Evolutionary conservation across 2,797 vertebrate genomes (phyloP).

Genomic region (Anabas testudineus): DNA sequence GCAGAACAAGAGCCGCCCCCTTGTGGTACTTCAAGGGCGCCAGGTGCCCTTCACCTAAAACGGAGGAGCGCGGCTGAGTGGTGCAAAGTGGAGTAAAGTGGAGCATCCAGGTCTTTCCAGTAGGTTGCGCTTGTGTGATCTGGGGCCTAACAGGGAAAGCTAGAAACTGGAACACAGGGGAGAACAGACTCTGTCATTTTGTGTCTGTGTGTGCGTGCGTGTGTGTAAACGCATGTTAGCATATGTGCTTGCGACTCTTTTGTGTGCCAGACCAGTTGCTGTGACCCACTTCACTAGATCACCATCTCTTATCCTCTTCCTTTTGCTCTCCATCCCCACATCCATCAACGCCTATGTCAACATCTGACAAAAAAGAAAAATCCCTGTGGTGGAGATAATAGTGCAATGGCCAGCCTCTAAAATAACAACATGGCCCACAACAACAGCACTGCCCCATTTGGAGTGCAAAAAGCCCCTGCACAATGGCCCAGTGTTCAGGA

Average conservation of each 20-base stretch:
- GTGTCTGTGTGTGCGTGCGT: conserved; percentile 34
- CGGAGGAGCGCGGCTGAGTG: conserved; percentile 21
- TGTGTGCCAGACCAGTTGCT: conserved; percentile 50
- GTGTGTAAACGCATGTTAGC: conserved; percentile 53
- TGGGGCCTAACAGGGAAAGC: conserved; percentile 67
- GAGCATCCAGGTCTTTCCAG: conserved; percentile 52
- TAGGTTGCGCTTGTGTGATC: conserved; percentile 60
- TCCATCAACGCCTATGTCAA: conserved; percentile 58
- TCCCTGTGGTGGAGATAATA: conserved; percentile 65
- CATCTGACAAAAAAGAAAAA: conserved; percentile 55
- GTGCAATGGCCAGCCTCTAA: conserved; percentile 71
- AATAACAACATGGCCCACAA: conserved; percentile 79
- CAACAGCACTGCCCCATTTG: conserved; percentile 75
- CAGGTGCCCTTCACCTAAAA: conserved; percentile 45
- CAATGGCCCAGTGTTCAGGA: conserved; percentile 80
- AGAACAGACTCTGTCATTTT: conserved; percentile 49
- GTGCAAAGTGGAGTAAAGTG: conserved; percentile 36
- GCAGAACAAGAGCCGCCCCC: conserved; percentile 71
- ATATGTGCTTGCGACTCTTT: conserved; percentile 61
- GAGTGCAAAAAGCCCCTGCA: conserved; percentile 68
- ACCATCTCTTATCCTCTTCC: conserved; percentile 42
- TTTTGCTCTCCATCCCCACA: conserved; percentile 25
- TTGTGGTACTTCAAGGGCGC: conserved; percentile 61
- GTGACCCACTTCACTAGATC: conserved; percentile 74
- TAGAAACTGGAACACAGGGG: conserved; percentile 55